phyloP scores from a whole-genome alignment of 1,140 invertebrate genomes.

The Scaptomyza hsui region DNA sequence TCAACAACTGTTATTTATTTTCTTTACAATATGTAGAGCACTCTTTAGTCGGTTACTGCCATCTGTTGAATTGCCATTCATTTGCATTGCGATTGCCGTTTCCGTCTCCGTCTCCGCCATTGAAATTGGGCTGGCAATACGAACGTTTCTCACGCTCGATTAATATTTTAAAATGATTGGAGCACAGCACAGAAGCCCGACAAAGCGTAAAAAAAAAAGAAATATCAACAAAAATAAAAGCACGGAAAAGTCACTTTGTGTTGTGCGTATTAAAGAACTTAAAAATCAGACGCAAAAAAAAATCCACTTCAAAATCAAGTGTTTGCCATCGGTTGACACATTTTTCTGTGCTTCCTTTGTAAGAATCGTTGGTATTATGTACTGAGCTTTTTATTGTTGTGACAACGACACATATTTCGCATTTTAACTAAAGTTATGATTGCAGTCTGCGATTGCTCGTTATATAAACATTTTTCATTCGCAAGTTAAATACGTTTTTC shows the following conservation, averaged over 20 bases:
- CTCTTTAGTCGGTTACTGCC: not conserved
- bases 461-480: conserved; percentile 18
- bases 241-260: conserved; percentile 23
- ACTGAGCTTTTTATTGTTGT: conserved; percentile 32
- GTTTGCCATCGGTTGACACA: conserved; percentile 25
- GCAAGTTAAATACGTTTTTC: not conserved
- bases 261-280: conserved; percentile 27
- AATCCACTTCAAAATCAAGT: conserved; percentile 35
- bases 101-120: not conserved
- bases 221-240: conserved; percentile 10
- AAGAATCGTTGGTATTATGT: conserved; percentile 35
- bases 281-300: conserved; percentile 24
- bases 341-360: conserved; percentile 19
- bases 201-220: conserved; percentile 14
- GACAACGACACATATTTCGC: conserved; percentile 27
- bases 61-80: not conserved
- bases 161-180: conserved; percentile 59
- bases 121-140: conserved; percentile 38
- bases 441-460: conserved; percentile 35
- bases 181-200: conserved; percentile 28
- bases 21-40: not conserved
- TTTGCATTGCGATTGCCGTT: not conserved
- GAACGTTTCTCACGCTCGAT: conserved; percentile 66
- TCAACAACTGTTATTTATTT: no score
- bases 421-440: conserved; percentile 17